phyloP scores from a whole-genome alignment of 1,140 invertebrate genomes.

The Ceratoteleas bidentatus region DNA sequence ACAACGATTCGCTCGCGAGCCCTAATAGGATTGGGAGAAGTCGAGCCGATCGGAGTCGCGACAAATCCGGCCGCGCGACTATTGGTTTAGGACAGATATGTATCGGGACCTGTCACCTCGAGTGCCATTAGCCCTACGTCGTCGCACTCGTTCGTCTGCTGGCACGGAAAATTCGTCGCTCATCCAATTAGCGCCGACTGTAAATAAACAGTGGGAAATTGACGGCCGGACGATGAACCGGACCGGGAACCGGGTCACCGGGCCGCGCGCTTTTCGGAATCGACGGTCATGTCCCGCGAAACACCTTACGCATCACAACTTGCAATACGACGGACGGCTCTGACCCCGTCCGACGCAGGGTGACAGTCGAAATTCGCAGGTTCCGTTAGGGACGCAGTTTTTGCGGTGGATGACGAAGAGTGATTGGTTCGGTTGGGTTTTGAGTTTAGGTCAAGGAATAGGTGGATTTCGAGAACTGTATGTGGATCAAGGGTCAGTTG shows the following conservation, averaged over 20 bases:
- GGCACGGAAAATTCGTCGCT: too few relatives aligned
- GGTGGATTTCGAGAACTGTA: too few relatives aligned
- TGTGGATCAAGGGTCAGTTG: too few relatives aligned
- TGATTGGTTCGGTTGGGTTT: neutral
- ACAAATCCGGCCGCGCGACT: too few relatives aligned
- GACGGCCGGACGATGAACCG: constrained; percentile 20
- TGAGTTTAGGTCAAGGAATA: too few relatives aligned
- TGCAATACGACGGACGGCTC: constrained; percentile 58
- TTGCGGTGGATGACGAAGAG: neutral
- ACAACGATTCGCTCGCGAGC: too few relatives aligned
- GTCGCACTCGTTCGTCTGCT: constrained; percentile 68
- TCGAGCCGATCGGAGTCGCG: too few relatives aligned
- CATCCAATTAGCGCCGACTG: constrained; percentile 70
- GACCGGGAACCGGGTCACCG: constrained; percentile 43
- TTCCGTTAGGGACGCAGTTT: constrained; percentile 20
- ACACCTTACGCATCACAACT: constrained; percentile 68
- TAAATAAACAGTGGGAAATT: constrained; percentile 17
- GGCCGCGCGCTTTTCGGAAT: constrained; percentile 56
- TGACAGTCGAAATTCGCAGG: constrained; percentile 44
- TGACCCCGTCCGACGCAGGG: constrained; percentile 36
- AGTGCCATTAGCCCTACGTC: constrained; percentile 76
- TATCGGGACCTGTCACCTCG: constrained; percentile 78
- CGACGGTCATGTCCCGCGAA: constrained; percentile 60
- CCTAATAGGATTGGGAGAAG: too few relatives aligned
- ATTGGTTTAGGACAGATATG: too few relatives aligned